Conservation (phyloP, 2,888 invertebrate species). For the Nomada flava region DNA sequence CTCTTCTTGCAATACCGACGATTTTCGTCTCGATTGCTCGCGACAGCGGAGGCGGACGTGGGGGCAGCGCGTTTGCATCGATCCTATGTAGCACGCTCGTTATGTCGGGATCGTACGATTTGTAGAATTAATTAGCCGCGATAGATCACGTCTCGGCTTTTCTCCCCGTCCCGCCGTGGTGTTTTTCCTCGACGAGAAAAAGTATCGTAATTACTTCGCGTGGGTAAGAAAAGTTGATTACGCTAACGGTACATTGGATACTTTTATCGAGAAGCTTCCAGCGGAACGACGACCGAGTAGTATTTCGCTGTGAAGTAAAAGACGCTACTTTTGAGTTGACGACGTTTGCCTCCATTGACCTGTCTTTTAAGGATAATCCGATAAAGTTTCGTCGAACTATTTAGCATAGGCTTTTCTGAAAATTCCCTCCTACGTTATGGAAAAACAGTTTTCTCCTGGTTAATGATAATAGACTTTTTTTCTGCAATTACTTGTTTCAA, state of each 20-base stretch:
- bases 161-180: background rate
- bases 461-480: too few species aligned
- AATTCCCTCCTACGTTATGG: too few species aligned
- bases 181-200: slow-evolving; percentile 19
- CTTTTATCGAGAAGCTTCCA: slow-evolving; percentile 1
- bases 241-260: slow-evolving; percentile 36
- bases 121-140: slow-evolving; percentile 55
- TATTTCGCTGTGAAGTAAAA: background rate
- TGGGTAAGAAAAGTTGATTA: slow-evolving; percentile 57
- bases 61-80: slow-evolving; percentile 21
- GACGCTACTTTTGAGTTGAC: background rate
- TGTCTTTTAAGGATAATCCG: background rate
- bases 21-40: slow-evolving; percentile 49
- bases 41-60: background rate
- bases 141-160: slow-evolving; percentile 33
- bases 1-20: slow-evolving; percentile 3
- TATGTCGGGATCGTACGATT: slow-evolving; percentile 38
- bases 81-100: slow-evolving; percentile 33
- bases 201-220: slow-evolving; percentile 46
- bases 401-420: too few species aligned
- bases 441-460: too few species aligned
- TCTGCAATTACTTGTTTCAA: too few species aligned
- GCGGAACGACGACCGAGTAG: background rate
- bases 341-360: background rate
- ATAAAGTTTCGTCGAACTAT: too few species aligned